Base-by-base conservation (phyloP, 1,140 invertebrate genomes). In the Heliothis virescens region DNA sequence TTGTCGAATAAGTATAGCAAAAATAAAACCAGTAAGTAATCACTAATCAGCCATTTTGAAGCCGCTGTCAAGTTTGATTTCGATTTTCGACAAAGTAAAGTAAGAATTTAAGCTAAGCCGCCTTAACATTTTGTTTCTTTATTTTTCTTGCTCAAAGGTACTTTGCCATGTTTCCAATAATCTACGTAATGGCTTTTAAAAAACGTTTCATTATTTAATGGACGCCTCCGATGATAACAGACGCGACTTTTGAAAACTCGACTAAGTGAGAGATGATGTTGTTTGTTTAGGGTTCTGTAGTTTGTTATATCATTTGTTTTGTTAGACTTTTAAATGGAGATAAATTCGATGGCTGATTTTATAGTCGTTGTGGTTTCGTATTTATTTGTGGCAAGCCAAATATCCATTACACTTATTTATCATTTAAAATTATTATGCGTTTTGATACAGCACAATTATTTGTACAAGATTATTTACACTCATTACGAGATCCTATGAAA, bases 191-290 rank as follows among this genome's bases (percentile, higher is more conserved):
- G 78, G 80, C 34, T 73, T 78, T 67, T 50, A 47, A 67, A 21
- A 53, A 79, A 75, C 13, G 41, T 82, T 79, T 82, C 77, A 82
- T 82, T 79, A 82, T 74, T 76, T 59, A 82, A 82, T 82, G 77
- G 71, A 76, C 53, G 80, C 34, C 71, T 79, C 34, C 47, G 59
- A 26, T 71, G 53, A 79, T 63, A 79, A 63, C 52, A 13, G 47
- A n/a, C n/a, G 41, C 18, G 53, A 26, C 50, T 55, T n/a, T 15
- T 3, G 52, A 57, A 53, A 52, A 52, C 52, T 18, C 48, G 67
- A 34, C 41, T 13, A 52, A 71, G 67, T 71, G 48, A 1, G 67
- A 71, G 67, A 26, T 48, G 41, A 21, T 48, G 18, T n/a, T n/a
- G 9, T 15, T 71, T 7, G 11, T 53, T n/a, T 2, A 9, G 47